phyloP scores from a whole-genome alignment of 2,888 invertebrate species.

The Eurois occulta region DNA sequence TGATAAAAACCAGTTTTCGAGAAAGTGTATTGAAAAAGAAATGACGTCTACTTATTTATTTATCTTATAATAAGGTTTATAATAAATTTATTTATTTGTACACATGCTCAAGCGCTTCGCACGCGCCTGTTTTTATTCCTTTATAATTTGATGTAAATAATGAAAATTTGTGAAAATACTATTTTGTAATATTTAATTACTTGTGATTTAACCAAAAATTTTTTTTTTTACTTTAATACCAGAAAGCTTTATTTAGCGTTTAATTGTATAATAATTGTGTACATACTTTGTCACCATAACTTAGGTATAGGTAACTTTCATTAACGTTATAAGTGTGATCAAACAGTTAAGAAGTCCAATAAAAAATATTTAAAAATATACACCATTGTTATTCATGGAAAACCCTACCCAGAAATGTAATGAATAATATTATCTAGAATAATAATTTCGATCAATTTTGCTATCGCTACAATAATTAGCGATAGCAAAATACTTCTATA shows the following conservation, averaged over 20 bases:
- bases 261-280: conserved; percentile 31
- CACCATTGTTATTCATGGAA: conserved; percentile 17
- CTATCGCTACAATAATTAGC: background rate
- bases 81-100: conserved; percentile 17
- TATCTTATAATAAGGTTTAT: conserved; percentile 20
- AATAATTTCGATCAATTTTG: background rate
- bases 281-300: background rate
- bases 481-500: conserved; percentile 19
- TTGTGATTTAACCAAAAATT: conserved; percentile 33
- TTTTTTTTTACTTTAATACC: conserved; percentile 56
- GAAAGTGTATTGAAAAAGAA: no score
- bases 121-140: conserved; percentile 21
- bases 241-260: conserved; percentile 47
- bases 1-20: no score
- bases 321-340: conserved; percentile 9
- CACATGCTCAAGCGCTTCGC: conserved; percentile 52
- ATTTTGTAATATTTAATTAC: conserved; percentile 21
- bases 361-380: conserved; percentile 26
- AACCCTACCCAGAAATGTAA: background rate
- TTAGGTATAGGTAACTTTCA: background rate
- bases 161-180: conserved; percentile 12
- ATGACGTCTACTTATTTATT: conserved; percentile 32
- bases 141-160: conserved; percentile 36
- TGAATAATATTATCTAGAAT: background rate
- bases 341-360: conserved; percentile 4